These are phyloP conservation scores for Nibea albiflora DNA, from an alignment of 2,113 vertebrate genomes.

Conservation along the genomic window DNA sequence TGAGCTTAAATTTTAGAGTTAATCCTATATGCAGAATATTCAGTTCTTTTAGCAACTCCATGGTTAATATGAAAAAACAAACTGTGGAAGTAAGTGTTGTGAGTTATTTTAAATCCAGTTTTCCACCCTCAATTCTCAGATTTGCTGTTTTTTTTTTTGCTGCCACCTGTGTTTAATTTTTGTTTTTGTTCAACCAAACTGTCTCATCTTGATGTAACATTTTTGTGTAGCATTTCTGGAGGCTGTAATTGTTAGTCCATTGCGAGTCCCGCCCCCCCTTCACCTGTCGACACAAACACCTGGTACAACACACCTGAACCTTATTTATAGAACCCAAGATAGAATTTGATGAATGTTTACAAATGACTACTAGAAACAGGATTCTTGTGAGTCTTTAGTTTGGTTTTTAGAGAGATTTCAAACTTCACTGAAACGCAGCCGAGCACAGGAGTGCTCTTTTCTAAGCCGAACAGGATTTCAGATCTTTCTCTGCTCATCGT, in stretches of 20 bases:
- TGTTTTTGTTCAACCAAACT: conserved; percentile 14
- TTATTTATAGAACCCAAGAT: conserved; percentile 49
- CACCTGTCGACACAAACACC: conserved; percentile 10
- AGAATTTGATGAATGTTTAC: conserved; percentile 70
- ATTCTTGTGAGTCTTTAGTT: conserved; percentile 35
- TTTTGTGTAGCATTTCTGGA: conserved; percentile 32
- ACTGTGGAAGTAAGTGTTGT: conserved; percentile 31
- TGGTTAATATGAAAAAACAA: conserved; percentile 10
- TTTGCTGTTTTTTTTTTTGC: conserved; percentile 15
- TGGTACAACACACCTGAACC: conserved; percentile 41
- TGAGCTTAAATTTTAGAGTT: conserved; percentile 34
- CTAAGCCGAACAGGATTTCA: conserved; percentile 32
- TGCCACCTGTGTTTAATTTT: conserved; percentile 15
- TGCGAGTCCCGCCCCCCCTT: not conserved
- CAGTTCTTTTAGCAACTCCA: conserved; percentile 41
- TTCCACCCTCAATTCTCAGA: conserved; percentile 11
- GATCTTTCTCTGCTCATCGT: not conserved
- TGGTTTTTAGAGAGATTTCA: conserved; percentile 62
- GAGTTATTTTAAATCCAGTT: conserved; percentile 40
- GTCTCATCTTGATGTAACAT: conserved; percentile 33
- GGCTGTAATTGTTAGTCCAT: conserved; percentile 26
- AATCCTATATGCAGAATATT: conserved; percentile 32
- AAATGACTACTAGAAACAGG: conserved; percentile 69
- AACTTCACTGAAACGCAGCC: conserved; percentile 39
- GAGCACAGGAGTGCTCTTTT: conserved; percentile 40